These are phyloP conservation scores for Ochotona curzoniae DNA, from an alignment of 2,113 vertebrate genomes.

Conservation along the genomic window DNA sequence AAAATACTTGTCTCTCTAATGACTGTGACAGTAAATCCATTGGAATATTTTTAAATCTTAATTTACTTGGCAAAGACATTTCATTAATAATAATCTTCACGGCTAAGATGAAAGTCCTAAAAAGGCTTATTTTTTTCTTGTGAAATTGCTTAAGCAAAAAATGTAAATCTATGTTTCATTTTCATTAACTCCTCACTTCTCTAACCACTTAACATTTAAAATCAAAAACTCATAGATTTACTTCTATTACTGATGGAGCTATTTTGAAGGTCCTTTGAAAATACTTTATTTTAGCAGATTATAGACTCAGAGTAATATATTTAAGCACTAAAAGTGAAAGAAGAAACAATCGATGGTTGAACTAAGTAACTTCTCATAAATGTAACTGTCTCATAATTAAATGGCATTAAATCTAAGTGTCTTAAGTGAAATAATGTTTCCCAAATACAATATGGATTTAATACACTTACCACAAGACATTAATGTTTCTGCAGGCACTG, in stretches of 20 bases:
- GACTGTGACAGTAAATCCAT: neutral
- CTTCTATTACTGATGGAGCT: neutral
- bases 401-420: neutral
- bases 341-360: neutral
- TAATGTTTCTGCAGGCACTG: neutral
- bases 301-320: neutral
- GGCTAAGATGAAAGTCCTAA: neutral
- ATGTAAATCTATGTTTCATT: neutral
- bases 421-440: neutral
- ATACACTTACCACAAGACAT: neutral
- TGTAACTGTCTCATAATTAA: too few relatives aligned
- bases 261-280: conserved; percentile 44
- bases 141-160: conserved; percentile 3
- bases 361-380: too few relatives aligned
- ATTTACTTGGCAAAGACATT: conserved; percentile 12
- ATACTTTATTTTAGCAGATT: neutral
- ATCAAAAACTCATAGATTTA: neutral
- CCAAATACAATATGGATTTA: neutral
- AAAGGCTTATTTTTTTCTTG: neutral
- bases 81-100: neutral
- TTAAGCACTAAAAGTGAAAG: neutral
- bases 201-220: neutral
- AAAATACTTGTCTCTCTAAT: neutral
- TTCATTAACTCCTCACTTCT: neutral
- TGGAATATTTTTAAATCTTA: neutral